phyloP scores from a whole-genome alignment of 2,113 vertebrate species.

The Sterrhoptilus dennistouni region DNA sequence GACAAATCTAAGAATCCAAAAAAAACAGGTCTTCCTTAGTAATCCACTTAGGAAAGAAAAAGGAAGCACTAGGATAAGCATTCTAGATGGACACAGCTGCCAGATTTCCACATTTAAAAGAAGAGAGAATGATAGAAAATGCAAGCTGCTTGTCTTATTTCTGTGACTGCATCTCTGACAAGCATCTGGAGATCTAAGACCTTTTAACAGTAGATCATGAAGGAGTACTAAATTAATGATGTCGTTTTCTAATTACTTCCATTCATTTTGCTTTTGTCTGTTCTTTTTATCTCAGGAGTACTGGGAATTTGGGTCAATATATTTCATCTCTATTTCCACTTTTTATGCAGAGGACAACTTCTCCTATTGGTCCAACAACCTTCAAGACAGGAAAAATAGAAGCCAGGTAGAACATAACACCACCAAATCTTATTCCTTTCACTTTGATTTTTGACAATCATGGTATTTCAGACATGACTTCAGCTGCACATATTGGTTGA shows the following conservation, averaged over 20 bases:
- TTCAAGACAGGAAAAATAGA: neutral
- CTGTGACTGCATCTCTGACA: neutral
- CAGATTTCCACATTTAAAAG: neutral
- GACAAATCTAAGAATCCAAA: neutral
- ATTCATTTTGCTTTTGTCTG: neutral
- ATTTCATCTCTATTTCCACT: neutral
- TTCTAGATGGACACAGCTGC: neutral
- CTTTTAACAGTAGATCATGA: neutral
- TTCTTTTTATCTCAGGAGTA: neutral
- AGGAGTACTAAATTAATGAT: neutral
- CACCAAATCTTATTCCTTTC: neutral
- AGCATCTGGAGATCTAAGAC: neutral
- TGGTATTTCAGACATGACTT: neutral
- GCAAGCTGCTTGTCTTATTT: neutral
- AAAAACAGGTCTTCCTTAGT: neutral
- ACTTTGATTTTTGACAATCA: neutral
- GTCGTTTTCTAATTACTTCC: neutral
- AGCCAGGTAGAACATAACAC: neutral
- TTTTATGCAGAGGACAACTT: neutral
- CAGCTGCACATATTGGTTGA: neutral
- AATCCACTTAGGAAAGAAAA: neutral
- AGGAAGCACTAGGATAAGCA: neutral
- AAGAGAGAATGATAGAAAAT: neutral
- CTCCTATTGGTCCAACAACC: neutral
- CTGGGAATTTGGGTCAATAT: neutral